Conservation (phyloP, 2,113 vertebrate genomes). For the Notothenia coriiceps region DNA sequence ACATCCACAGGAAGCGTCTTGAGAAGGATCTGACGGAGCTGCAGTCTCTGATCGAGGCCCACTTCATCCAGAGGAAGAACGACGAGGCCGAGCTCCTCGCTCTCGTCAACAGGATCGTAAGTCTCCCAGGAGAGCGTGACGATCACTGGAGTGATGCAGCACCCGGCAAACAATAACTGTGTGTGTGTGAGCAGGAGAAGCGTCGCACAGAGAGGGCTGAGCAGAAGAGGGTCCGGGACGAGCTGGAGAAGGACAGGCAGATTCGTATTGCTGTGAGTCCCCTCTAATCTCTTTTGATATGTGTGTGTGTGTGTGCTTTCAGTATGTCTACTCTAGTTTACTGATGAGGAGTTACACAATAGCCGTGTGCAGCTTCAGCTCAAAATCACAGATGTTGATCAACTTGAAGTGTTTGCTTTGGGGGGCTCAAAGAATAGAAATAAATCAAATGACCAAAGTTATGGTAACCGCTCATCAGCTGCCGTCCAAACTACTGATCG, state of each 20-base stretch:
- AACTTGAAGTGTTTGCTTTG: neutral
- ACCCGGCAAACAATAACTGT: constrained; percentile 43
- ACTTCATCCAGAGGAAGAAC: constrained; percentile 92
- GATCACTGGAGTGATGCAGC: constrained; percentile 22
- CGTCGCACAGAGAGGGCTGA: constrained; percentile 82
- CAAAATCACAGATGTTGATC: neutral
- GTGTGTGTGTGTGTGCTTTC: neutral
- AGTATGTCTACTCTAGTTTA: neutral
- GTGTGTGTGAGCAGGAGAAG: constrained; percentile 75
- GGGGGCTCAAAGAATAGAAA: neutral
- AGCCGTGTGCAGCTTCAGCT: neutral
- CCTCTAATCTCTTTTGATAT: neutral
- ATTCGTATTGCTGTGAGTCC: constrained; percentile 77
- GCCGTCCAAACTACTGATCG: neutral
- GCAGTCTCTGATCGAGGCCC: constrained; percentile 92
- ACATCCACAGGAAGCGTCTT: constrained; percentile 92
- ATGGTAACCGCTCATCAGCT: neutral
- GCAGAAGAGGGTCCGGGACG: constrained; percentile 80
- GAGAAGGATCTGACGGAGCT: constrained; percentile 93
- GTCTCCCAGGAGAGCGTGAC: constrained; percentile 58
- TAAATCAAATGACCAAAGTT: neutral
- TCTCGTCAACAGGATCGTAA: constrained; percentile 91
- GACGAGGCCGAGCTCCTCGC: constrained; percentile 91
- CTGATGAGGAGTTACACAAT: neutral
- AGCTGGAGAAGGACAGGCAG: constrained; percentile 82